Conservation (phyloP, 2,113 vertebrate genomes). For the Pollachius pollachius region DNA sequence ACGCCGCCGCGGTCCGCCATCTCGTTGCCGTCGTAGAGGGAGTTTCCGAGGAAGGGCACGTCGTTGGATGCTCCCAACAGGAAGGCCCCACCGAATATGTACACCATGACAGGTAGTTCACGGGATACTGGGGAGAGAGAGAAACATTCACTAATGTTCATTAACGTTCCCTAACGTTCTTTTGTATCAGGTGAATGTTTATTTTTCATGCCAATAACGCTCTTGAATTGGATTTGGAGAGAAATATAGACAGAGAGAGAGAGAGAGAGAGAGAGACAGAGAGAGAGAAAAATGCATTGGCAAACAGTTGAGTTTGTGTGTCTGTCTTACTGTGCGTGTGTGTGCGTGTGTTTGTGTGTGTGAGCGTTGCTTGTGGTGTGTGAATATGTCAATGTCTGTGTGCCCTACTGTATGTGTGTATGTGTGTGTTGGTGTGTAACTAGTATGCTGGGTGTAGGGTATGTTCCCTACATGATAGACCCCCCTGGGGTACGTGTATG, state of each 20-base stretch:
- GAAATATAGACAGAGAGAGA: background rate
- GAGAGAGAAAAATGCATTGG: no score
- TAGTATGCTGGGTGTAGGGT: no score
- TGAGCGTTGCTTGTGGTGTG: conserved; percentile 14
- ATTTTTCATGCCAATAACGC: no score
- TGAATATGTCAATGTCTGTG: background rate
- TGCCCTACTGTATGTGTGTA: background rate
- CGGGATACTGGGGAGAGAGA: conserved; percentile 35
- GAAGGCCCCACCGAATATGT: conserved; percentile 63
- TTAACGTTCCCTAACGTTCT: no score
- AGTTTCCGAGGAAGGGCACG: conserved; percentile 48
- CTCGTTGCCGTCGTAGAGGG: conserved; percentile 63
- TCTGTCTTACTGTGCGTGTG: background rate
- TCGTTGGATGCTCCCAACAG: conserved; percentile 62
- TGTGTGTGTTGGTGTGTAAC: background rate
- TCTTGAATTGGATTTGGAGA: background rate
- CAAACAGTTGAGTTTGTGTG: no score
- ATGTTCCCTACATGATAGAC: conserved; percentile 14
- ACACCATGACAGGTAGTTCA: conserved; percentile 60
- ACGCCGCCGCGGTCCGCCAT: conserved; percentile 55
- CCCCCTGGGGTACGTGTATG: conserved; percentile 62
- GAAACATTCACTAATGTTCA: no score
- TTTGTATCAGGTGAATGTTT: no score
- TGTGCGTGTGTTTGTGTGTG: conserved; percentile 2
- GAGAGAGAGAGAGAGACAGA: no score